Evolutionary conservation across 2,113 vertebrate genomes (phyloP), one percentile per base, ranked within the genome.

Genomic region (Asarcornis scutulata): DNA sequence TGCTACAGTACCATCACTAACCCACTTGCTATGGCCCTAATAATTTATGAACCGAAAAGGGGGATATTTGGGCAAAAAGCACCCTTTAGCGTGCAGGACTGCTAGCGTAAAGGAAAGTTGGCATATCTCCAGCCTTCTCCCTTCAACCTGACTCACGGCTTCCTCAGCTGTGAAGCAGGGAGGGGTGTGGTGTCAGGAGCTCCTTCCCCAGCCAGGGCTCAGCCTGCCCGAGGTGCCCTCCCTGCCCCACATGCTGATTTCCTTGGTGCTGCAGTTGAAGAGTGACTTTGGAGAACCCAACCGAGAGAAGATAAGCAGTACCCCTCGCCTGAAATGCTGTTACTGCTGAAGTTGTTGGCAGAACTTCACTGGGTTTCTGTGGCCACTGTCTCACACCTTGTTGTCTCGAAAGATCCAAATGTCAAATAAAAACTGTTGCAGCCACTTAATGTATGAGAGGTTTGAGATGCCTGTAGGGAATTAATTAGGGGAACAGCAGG

Each of bases 151-250:
- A 48, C 20, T 48, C 46, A 48, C 21, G 20, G 46, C 20, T 48
- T 22, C 20, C 46, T 48, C 46, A 48, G 10, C 46, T 48, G 46
- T 48, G 46, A 48, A 22, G 20, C 46, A 22, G 20, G 46, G 46
- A 48, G 46, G 44, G 46, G 46, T 21, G 21, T 48, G 46, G 46
- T 48, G 46, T 11, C 46, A 48, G 32, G 17, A 77, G 40, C 74
- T 53, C 17, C 5, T 34, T 42, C 42, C 72, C 64, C 42, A 18
- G 26, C 22, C 2, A 3, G 40, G 36, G 27, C 17, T 26, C 17
- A 7, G 17, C 17, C n/a, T n/a, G 42, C 9, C 13, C 2, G 1
- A 10, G 64, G 64, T 59, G 66, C 73, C 11, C 18, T 3, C 0
- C 36, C 68, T 75, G 26, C 38, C 32, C 0, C 46, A 22, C 20